Evolutionary conservation across 2,888 invertebrate genomes (phyloP), one percentile per base, ranked within the genome.

Genomic region (Acleris literana): DNA sequence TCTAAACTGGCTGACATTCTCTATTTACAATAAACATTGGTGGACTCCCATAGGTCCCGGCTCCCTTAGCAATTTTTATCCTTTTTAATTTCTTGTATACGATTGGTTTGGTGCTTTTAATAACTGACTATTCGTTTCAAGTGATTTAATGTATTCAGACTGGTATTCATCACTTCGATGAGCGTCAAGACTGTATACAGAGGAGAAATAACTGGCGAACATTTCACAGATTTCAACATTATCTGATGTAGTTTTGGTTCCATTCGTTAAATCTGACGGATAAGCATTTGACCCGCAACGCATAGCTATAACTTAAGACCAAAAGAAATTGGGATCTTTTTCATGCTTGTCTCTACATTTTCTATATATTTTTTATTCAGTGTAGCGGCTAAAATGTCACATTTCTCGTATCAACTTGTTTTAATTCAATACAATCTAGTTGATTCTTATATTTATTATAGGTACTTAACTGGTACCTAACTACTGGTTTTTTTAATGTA

Each of bases 371-470:
- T n/a, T 11, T 33, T 53, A n/a, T 53, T 33, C 9, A 16, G 17
- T 4, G 29, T 1, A 16, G 53, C 17, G 0, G 53, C 53, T 18
- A 53, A 7, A n/a, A 6, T n/a, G 2, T n/a, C n/a, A 17, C 16
- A 53, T 6, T n/a, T n/a, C 53, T 20, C 17, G 33, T 48, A 9
- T 52, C 33, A 17, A 68, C 1, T 5, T 63, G 43, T 49, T 63
- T 43, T 17, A 64, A 44, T 44, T 58, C 58, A 2, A 64, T 44
- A 7, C 29, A 33, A 48, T 68, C 68, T 29, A 56, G n/a, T 9
- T 64, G 68, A 33, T 68, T 68, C 18, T 55, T 62, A 53, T 62
- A 68, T 43, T 18, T 61, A 16, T 68, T 68, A 54, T n/a, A n/a
- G n/a, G n/a, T 59, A 59, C 1, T 62, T 58, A 11, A 20, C n/a